These are phyloP conservation scores for Aphelocoma californica DNA, from an alignment of 2,797 vertebrate species.

Conservation along the genomic window DNA sequence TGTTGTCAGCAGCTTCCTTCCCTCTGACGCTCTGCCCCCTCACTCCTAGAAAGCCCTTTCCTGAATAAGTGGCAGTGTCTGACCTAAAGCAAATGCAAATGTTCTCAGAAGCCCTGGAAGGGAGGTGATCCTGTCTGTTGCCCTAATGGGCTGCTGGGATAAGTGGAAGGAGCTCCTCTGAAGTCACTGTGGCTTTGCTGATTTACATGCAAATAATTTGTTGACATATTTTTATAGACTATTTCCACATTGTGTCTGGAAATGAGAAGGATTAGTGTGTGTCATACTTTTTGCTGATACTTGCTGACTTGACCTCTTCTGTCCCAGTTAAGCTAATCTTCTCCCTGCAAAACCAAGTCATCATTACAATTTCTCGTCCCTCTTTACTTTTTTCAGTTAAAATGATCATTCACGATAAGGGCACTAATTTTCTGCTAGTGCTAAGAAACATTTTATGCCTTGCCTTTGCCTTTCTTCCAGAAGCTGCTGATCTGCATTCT, in stretches of 20 bases:
- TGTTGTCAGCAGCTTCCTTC: neutral
- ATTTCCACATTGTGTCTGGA: neutral
- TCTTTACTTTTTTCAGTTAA: neutral
- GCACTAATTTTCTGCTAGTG: neutral
- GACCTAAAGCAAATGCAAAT: neutral
- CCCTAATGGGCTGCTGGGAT: neutral
- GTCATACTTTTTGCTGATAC: neutral
- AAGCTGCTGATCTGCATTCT: neutral
- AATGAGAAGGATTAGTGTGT: neutral
- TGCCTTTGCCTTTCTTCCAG: neutral
- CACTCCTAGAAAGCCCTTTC: neutral
- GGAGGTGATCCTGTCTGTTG: neutral
- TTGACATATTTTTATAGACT: neutral
- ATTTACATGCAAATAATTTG: neutral
- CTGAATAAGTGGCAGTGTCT: neutral
- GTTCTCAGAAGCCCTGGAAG: neutral
- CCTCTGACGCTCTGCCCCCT: neutral
- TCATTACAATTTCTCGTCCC: neutral
- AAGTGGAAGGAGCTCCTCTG: neutral
- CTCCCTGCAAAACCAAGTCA: neutral
- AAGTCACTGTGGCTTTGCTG: neutral
- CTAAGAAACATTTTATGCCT: neutral
- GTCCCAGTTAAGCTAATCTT: neutral
- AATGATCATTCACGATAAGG: neutral
- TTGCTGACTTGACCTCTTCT: neutral